A percentile compares a stretch with the other conserved stretches of the same genome.
Evolutionary conservation across 2,888 invertebrate species (phyloP).

Genomic region (Xanthostigma xanthostigma): DNA sequence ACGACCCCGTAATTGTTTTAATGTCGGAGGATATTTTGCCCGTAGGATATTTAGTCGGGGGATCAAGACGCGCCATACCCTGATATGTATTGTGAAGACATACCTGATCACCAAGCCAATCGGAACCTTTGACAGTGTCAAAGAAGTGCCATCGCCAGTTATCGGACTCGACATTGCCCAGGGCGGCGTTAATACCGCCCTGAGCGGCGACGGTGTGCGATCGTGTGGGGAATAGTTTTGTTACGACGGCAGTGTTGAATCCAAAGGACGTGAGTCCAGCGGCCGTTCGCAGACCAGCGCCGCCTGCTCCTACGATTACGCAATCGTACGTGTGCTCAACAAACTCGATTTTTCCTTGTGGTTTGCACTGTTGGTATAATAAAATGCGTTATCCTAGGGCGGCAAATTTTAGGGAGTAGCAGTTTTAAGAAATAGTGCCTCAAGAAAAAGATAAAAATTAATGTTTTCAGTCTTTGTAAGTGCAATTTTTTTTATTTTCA

Average conservation of each 20-base stretch:
- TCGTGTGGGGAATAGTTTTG: conserved; percentile 61
- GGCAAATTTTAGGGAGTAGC: no score
- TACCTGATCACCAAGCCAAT: conserved; percentile 53
- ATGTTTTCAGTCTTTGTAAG: no score
- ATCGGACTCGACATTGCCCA: conserved; percentile 60
- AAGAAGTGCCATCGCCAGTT: conserved; percentile 64
- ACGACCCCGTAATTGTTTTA: no score
- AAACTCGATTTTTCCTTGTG: no score
- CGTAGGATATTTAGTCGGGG: no score
- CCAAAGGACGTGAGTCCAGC: conserved; percentile 56
- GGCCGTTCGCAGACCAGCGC: conserved; percentile 58
- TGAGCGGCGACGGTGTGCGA: conserved; percentile 70
- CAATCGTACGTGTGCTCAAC: conserved; percentile 52
- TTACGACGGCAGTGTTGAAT: conserved; percentile 56
- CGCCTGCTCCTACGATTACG: conserved; percentile 62
- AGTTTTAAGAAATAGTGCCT: no score
- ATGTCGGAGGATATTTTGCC: no score
- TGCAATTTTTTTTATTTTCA: no score
- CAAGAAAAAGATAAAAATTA: no score
- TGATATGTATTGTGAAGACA: no score
- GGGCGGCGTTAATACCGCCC: conserved; percentile 66
- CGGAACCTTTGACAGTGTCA: conserved; percentile 62
- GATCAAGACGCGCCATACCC: no score
- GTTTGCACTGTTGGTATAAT: conserved; percentile 18
- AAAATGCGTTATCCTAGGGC: no score